A percentile compares a stretch with the other conserved stretches of the same genome.
These are phyloP conservation scores for Margaritifera margaritifera DNA, from an alignment of 2,888 invertebrate species.

Conservation along the genomic window DNA sequence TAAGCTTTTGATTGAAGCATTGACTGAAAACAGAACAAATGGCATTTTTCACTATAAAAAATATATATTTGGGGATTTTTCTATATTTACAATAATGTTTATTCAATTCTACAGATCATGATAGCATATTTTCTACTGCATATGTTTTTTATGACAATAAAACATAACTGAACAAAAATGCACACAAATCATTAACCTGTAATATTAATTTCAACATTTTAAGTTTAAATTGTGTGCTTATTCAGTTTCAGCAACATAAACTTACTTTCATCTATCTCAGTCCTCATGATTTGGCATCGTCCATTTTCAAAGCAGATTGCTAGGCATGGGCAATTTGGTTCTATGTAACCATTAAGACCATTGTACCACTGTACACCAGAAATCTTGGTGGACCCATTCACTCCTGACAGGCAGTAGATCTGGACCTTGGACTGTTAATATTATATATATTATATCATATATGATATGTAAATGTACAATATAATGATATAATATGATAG, in stretches of 20 bases:
- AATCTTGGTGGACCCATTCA: slow-evolving; percentile 78
- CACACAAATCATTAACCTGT: background rate
- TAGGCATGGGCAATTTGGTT: slow-evolving; percentile 80
- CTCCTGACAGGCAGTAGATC: slow-evolving; percentile 77
- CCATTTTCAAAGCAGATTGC: slow-evolving; percentile 92
- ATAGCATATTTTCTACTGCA: too few relatives aligned
- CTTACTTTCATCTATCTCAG: slow-evolving; percentile 88
- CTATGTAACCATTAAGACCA: slow-evolving; percentile 82
- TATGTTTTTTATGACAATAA: too few relatives aligned
- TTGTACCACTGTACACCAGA: slow-evolving; percentile 91
- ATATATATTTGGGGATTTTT: too few relatives aligned
- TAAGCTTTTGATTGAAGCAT: too few relatives aligned
- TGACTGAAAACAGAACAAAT: too few relatives aligned
- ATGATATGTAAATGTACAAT: too few relatives aligned
- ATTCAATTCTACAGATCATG: too few relatives aligned
- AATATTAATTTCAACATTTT: slow-evolving; percentile 1
- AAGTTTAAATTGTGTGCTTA: too few relatives aligned
- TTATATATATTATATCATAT: background rate
- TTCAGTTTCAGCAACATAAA: background rate
- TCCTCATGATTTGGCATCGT: slow-evolving; percentile 89
- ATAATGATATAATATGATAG: too few relatives aligned
- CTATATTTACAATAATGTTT: too few relatives aligned
- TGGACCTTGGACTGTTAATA: slow-evolving; percentile 81
- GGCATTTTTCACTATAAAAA: too few relatives aligned
- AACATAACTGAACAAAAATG: background rate